Evolutionary conservation across 2,797 vertebrate genomes (phyloP), one percentile per base, ranked within the genome.

Genomic region (Carapus acus): DNA sequence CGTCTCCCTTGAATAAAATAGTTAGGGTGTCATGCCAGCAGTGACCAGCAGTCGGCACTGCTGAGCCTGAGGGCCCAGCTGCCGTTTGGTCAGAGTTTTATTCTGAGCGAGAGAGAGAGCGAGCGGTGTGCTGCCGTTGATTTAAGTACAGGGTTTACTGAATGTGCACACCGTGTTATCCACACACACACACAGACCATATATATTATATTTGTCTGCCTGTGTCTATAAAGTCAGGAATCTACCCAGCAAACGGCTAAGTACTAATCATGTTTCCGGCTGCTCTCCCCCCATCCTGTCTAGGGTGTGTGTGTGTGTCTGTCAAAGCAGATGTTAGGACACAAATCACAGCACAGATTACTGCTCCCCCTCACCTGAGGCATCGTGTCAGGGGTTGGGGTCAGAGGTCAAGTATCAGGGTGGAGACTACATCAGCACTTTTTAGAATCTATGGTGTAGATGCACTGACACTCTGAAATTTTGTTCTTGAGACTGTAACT

Each of bases 241-340:
- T 71, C 50, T 59, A 42, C 34, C 1, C 8, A 13, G 21, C 16
- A 17, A 24, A 17, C 39, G 31, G 52, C 12, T 39, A 54, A 40
- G 9, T 23, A 51, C 46, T 31, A 61, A 43, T 45, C 58, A 51
- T 45, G 34, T 44, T 21, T 54, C 49, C 7, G 11, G 37, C 16
- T 0, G 31, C 50, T 6, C 23, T 44, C 8, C 49, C 56, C 50
- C 12, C 31, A 27, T 27, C n/a, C 31, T 33, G 31, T 11, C 31
- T 18, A 29, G 29, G 38, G 27, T 56, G 38, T 53, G 48, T 49
- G 54, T 45, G 49, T 45, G 34, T 23, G 21, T 27, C 39, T 29
- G 37, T 24, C 17, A 8, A 67, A 67, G 39, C 66, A 63, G 64
- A 43, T 75, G 73, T 67, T 52, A 15, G 24, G 7, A 6, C 41